phyloP scores from a whole-genome alignment of 2,113 vertebrate genomes.

The Diphyllodes magnificus region DNA sequence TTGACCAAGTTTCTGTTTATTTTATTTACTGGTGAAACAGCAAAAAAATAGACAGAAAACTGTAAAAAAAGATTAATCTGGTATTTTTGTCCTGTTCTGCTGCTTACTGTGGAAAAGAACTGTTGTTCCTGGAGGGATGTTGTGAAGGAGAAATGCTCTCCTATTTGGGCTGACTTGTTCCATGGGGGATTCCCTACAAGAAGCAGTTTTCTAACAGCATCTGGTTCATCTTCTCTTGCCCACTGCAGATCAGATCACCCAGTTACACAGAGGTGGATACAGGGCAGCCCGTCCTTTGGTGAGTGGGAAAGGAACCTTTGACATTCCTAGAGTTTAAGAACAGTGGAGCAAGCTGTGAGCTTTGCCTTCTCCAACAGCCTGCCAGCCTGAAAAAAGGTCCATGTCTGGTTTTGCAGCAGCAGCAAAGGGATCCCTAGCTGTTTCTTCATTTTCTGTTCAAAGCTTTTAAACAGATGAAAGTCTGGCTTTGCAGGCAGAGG shows the following conservation, averaged over 20 bases:
- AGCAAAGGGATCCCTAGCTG: neutral
- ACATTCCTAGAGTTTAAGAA: neutral
- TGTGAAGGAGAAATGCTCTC: neutral
- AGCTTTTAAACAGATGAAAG: neutral
- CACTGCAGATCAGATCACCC: conserved; percentile 89
- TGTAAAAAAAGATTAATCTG: neutral
- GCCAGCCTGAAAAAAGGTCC: neutral
- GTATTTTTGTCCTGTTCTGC: neutral
- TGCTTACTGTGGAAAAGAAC: neutral
- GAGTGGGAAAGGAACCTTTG: conserved; percentile 49
- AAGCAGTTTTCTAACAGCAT: neutral
- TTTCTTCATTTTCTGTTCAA: neutral
- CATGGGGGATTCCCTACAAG: neutral
- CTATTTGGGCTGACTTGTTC: neutral
- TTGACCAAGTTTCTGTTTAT: neutral
- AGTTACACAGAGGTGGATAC: conserved; percentile 78
- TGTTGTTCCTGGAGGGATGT: neutral
- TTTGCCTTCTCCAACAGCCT: neutral
- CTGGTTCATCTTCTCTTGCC: conserved; percentile 15
- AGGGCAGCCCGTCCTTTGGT: conserved; percentile 83
- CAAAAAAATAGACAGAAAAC: neutral
- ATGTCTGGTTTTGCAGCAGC: neutral
- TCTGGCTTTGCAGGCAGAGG: neutral
- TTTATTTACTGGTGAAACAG: neutral
- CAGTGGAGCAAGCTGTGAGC: neutral